These are phyloP conservation scores for Drosophila seguyi DNA, from an alignment of 1,140 invertebrate species.

Conservation along the genomic window DNA sequence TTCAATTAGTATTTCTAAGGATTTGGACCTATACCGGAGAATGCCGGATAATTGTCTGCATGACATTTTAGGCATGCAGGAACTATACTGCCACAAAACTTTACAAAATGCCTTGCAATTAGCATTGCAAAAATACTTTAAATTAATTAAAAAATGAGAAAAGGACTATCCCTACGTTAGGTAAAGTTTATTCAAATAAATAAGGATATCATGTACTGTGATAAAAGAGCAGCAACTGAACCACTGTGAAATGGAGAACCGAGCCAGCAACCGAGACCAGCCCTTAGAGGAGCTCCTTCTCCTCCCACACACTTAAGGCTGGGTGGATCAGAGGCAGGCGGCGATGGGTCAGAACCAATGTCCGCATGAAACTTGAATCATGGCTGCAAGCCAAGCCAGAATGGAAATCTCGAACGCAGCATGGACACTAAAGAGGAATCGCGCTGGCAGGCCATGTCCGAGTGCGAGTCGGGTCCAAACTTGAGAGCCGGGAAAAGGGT, in stretches of 20 bases:
- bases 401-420: conserved; percentile 62
- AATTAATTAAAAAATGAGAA: too few relatives aligned
- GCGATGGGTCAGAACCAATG: conserved; percentile 40
- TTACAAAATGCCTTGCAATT: too few relatives aligned
- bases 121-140: too few relatives aligned
- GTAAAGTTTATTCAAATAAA: conserved; percentile 4
- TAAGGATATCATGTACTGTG: not conserved
- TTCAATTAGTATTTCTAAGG: too few relatives aligned
- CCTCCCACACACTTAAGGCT: conserved; percentile 15
- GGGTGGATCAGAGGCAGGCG: not conserved
- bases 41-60: too few relatives aligned
- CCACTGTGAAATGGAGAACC: conserved; percentile 23
- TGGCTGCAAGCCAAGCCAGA: conserved; percentile 49
- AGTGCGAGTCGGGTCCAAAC: conserved; percentile 1
- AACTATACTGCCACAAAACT: too few relatives aligned
- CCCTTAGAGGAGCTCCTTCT: conserved; percentile 3
- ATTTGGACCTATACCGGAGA: too few relatives aligned
- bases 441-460: conserved; percentile 48
- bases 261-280: conserved; percentile 1
- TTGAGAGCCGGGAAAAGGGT: not conserved
- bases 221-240: conserved; percentile 5
- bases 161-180: not conserved
- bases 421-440: conserved; percentile 34
- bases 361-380: conserved; percentile 75
- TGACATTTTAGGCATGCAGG: too few relatives aligned